These are phyloP conservation scores for Torymus texanus DNA, from an alignment of 2,888 invertebrate genomes.

Conservation along the genomic window DNA sequence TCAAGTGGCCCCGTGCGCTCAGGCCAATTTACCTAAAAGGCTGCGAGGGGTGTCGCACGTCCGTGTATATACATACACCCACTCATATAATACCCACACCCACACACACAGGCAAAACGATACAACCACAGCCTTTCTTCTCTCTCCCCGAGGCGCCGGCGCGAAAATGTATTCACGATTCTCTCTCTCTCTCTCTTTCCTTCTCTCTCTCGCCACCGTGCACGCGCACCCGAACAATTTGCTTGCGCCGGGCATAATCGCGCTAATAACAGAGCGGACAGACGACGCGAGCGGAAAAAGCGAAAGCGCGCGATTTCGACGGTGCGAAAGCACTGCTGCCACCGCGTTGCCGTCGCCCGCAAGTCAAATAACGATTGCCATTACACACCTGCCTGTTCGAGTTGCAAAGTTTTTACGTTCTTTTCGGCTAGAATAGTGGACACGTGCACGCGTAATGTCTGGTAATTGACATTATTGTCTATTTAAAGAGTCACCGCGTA, in stretches of 20 bases:
- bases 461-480: too few species aligned
- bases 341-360: not conserved
- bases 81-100: not conserved
- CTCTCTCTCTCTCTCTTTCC: not conserved
- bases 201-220: not conserved
- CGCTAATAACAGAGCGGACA: slow-evolving; percentile 61
- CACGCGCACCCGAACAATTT: slow-evolving; percentile 57
- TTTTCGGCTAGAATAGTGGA: too few species aligned
- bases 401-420: too few species aligned
- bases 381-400: slow-evolving; percentile 14
- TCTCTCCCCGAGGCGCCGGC: slow-evolving; percentile 21
- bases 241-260: slow-evolving; percentile 57
- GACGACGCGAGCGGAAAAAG: slow-evolving; percentile 23
- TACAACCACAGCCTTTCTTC: too few species aligned
- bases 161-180: slow-evolving; percentile 55
- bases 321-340: not conserved
- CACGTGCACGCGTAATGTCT: too few species aligned
- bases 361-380: slow-evolving; percentile 17
- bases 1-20: slow-evolving; percentile 9
- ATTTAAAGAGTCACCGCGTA: too few species aligned
- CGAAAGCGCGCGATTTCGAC: slow-evolving; percentile 41
- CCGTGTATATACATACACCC: not conserved
- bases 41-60: not conserved
- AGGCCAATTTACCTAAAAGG: slow-evolving; percentile 46
- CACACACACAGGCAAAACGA: not conserved